Conservation (phyloP, 2,888 invertebrate genomes). For the Nephrotoma appendiculata region DNA sequence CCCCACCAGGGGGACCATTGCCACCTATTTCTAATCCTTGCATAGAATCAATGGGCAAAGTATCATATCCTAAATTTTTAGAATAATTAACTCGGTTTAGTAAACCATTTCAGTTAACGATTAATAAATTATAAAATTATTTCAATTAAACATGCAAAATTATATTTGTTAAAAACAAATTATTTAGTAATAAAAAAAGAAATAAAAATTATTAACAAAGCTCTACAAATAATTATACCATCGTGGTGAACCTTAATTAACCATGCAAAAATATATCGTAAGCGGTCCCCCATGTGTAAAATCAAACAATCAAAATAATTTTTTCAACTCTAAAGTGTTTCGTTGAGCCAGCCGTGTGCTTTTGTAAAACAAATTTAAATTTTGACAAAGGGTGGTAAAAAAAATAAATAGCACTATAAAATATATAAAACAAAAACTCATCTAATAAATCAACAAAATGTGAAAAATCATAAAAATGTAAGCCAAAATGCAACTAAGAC, state of each 20-base stretch:
- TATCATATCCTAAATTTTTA: constrained; percentile 70
- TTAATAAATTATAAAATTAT: not conserved
- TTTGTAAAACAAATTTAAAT: not conserved
- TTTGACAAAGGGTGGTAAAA: not conserved
- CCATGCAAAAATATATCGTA: not conserved
- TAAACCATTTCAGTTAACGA: not conserved
- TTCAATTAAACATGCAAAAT: not conserved
- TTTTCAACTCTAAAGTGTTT: not conserved
- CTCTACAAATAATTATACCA: not conserved
- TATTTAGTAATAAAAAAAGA: not conserved
- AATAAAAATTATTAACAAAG: not conserved
- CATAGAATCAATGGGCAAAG: constrained; percentile 94
- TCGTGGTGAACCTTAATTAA: not conserved
- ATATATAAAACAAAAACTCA: not conserved
- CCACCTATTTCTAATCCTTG: constrained; percentile 80
- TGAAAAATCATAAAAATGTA: not conserved
- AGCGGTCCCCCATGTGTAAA: not conserved
- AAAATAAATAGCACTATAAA: not conserved
- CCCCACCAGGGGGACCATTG: constrained; percentile 28
- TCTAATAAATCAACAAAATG: not conserved
- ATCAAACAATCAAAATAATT: not conserved
- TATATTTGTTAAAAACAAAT: not conserved
- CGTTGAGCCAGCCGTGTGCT: not conserved
- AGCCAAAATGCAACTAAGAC: not conserved
- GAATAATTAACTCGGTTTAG: not conserved